A percentile compares a stretch with the other conserved stretches of the same genome.
phyloP scores from a whole-genome alignment of 2,888 invertebrate species.

The Coelopa pilipes region DNA sequence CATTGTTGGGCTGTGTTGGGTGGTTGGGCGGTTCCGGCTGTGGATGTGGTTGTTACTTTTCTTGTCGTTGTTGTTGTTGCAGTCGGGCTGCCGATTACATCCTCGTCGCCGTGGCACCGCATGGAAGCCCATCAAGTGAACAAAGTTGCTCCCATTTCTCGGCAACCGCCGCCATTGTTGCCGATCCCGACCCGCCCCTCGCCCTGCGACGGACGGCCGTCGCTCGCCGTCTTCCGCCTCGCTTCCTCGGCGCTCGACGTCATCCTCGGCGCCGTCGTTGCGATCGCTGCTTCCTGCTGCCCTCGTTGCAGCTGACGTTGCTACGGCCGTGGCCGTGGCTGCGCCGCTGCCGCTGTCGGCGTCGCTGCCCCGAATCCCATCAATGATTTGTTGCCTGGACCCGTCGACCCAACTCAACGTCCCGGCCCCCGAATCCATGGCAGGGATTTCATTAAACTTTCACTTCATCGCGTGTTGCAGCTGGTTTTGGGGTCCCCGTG shows the following conservation, averaged over 20 bases:
- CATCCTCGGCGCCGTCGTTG: background rate
- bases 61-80: constrained; percentile 3
- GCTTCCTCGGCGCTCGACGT: too few relatives aligned
- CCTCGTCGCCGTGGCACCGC: constrained; percentile 2
- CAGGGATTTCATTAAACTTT: too few relatives aligned
- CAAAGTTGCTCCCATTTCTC: constrained; percentile 26
- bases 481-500: too few relatives aligned
- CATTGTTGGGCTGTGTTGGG: too few relatives aligned
- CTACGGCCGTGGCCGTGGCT: constrained; percentile 9
- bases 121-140: constrained; percentile 29
- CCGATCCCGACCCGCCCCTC: background rate
- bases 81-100: constrained; percentile 15
- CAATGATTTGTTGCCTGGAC: constrained; percentile 28
- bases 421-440: too few relatives aligned
- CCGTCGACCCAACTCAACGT: too few relatives aligned
- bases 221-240: too few relatives aligned
- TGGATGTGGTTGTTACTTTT: background rate
- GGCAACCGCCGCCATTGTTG: constrained; percentile 13
- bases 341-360: constrained; percentile 26
- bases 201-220: too few relatives aligned
- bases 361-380: constrained; percentile 25
- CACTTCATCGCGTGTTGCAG: too few relatives aligned
- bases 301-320: background rate
- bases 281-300: background rate
- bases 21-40: background rate